Base-by-base conservation (phyloP, 2,888 invertebrate species). In the Morpho helenor region DNA sequence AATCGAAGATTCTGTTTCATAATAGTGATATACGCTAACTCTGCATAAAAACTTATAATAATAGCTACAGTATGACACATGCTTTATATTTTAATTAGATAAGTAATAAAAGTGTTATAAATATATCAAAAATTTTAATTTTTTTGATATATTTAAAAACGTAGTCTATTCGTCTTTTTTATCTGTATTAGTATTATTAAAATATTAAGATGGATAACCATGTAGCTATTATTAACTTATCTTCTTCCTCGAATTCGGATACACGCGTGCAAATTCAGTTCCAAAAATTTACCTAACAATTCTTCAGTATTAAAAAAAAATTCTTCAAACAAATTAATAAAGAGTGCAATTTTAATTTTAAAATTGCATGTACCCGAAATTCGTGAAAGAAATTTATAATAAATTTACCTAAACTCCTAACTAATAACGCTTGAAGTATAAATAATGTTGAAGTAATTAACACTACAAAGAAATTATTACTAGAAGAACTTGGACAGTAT, bases 31-130 rank as follows among this genome's bases (percentile, higher is more conserved):
- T 3, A 31, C 10, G 40, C 49, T 49, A 43, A 56, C 40, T 51
- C 43, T 41, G 31, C 45, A 45, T 52, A 50, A 59, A 52, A 54
- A 42, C 22, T 5, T 47, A 41, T 56, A 39, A 54, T 52, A 59
- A 59, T 54, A 55, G 47, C 51, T 59, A 56, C 50, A 55, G 56
- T 56, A 60, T 52, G 50, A 46, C 60, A 59, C 59, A 49, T 55
- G 8, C 52, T 54, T 61, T 48, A 53, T 42, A 50, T 40, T 57
- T 56, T 31, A 55, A 45, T 31, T 58, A 49, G 42, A 49, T 49
- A n/a, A 42, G 52, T 60, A 53, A 47, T 58, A 54, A 56, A 56
- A 10, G 53, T 39, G 16, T 9, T 52, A 39, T 8, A 53, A 46
- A 54, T 47, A 56, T 44, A 59, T 40, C 49, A 56, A 58, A 61